Conservation (phyloP, 30 jellyfish, hydroid and myxozoan species). For the Aurelia coerulea region DNA sequence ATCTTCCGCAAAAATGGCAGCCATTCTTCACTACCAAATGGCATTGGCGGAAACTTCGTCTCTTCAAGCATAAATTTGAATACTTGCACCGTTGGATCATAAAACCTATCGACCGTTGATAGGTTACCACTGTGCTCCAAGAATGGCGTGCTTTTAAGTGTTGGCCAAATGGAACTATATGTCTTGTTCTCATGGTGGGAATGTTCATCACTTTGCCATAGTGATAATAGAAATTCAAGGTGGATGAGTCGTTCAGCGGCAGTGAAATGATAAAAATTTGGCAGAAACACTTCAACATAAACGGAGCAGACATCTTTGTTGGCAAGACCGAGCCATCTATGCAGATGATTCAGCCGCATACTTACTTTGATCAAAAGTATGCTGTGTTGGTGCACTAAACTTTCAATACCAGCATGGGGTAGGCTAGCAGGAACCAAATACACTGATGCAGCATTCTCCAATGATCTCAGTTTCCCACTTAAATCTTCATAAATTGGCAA, state of each 20-base stretch:
- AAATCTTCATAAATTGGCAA: constrained; percentile 50
- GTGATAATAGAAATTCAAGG: constrained; percentile 27
- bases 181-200: not conserved
- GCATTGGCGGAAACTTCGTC: constrained; percentile 55
- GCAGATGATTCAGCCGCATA: not conserved
- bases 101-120: constrained; percentile 18
- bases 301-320: not conserved
- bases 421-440: constrained; percentile 27
- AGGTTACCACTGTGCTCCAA: constrained; percentile 33
- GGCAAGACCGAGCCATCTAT: constrained; percentile 23
- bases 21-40: constrained; percentile 14
- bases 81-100: constrained; percentile 50
- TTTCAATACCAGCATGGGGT: constrained; percentile 39
- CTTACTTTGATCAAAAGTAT: constrained; percentile 6
- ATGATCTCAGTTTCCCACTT: constrained; percentile 2
- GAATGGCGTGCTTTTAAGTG: constrained; percentile 13
- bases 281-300: constrained; percentile 13
- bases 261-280: not conserved
- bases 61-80: constrained; percentile 38
- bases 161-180: not conserved
- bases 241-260: constrained; percentile 33
- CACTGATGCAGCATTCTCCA: not conserved
- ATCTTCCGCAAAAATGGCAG: constrained; percentile 48
- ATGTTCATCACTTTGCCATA: not conserved
- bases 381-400: not conserved